Conservation (phyloP, 2,113 vertebrate genomes). For the Myrmecophaga tridactyla region DNA sequence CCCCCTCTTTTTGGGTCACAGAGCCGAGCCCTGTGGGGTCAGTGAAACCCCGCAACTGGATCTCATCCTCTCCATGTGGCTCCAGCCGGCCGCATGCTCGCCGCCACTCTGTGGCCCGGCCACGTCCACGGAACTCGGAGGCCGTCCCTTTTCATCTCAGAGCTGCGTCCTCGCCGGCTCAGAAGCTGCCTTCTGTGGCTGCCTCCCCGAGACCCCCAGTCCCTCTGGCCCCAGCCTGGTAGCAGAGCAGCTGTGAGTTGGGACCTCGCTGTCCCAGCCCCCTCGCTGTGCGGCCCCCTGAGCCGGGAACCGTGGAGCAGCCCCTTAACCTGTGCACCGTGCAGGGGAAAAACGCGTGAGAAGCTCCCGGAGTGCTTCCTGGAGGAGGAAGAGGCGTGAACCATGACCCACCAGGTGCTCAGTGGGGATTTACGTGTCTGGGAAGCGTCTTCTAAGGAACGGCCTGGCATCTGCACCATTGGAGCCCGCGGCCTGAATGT, state of each 20-base stretch:
- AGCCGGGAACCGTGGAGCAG: fast-evolving
- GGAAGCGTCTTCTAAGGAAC: background rate
- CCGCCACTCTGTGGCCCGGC: background rate
- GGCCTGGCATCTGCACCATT: fast-evolving
- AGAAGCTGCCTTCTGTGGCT: fast-evolving
- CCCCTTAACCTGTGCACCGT: background rate
- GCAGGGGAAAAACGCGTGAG: background rate
- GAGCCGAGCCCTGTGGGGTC: background rate
- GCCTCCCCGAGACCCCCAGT: fast-evolving
- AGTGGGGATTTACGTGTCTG: background rate
- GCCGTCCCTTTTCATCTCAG: background rate
- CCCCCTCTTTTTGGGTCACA: background rate
- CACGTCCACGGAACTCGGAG: fast-evolving
- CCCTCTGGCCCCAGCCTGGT: fast-evolving
- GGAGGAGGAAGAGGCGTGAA: background rate
- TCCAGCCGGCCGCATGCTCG: fast-evolving
- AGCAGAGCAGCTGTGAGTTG: fast-evolving
- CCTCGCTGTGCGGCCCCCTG: fast-evolving
- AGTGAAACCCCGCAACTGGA: background rate
- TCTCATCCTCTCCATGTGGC: background rate
- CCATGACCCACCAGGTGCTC: fast-evolving
- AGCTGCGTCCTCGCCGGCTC: background rate
- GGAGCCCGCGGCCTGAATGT: fast-evolving
- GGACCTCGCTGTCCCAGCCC: fast-evolving
- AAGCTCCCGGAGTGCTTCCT: too few species aligned